Evolutionary conservation across 2,113 vertebrate genomes (phyloP), one percentile per base, ranked within the genome.

Genomic region (Etheostoma cragini): DNA sequence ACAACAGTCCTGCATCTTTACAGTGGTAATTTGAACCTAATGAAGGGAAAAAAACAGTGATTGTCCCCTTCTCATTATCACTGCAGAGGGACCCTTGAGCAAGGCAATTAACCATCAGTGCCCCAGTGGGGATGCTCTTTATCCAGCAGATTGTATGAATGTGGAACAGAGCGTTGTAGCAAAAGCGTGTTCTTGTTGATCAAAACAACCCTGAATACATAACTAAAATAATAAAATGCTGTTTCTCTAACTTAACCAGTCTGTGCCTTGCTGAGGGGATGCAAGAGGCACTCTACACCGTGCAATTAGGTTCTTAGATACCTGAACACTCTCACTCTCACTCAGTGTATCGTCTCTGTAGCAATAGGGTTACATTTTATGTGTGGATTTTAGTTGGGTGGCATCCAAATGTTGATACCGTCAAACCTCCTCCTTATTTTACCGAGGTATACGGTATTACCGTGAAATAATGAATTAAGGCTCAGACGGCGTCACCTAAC

Each of bases 301-400:
- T 56, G 45, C 16, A 69, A 21, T 62, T 26, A 26, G 17, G 15
- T 26, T 53, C 56, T 24, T 15, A 30, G 17, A 49, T 33, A 14
- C 16, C 2, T 45, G 22, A 8, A 52, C 26, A 45, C 8, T 72
- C 54, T 11, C 45, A 54, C 24, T 58, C 52, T 42, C 15, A 61
- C 50, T 70, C 15, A 52, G 24, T 38, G 17, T 13, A 26, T 61
- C 24, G 21, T 77, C 47, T 66, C 78, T 52, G 46, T 78, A 67
- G 80, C 76, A 84, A 79, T 65, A 45, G 14, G 14, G 12, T 63
- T 14, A 54, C 19, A 45, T 30, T 78, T 79, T 61, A 50, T 8
- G 47, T 35, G 10, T 2, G 30, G 4, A 30, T 30, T 30, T 3
- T 3, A 30, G 30, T 30, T 30, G 30, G 30, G 30, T 30, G 4